These are phyloP conservation scores for Diachasma alloeum DNA, from an alignment of 1,140 invertebrate species.

Conservation along the genomic window DNA sequence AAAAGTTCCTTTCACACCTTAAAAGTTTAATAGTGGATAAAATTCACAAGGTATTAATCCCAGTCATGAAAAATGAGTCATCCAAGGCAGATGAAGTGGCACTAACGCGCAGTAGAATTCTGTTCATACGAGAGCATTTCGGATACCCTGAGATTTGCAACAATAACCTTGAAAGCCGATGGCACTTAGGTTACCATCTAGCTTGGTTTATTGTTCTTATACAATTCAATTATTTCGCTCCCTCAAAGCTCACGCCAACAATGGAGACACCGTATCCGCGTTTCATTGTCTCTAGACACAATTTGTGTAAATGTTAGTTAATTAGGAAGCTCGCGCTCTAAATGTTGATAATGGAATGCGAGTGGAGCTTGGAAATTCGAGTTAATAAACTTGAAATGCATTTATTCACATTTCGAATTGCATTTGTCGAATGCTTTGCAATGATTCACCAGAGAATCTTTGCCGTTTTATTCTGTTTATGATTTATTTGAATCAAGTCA, in stretches of 20 bases:
- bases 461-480: no score
- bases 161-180: background rate
- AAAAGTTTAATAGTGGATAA: no score
- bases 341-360: background rate
- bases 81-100: background rate
- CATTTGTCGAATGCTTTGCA: background rate
- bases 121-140: background rate
- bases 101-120: no score
- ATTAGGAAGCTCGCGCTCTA: background rate
- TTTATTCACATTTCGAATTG: background rate
- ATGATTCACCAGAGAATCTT: no score
- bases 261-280: background rate
- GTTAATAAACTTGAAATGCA: background rate
- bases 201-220: background rate
- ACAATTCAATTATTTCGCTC: background rate
- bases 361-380: background rate
- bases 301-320: background rate
- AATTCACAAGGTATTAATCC: no score
- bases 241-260: background rate
- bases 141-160: background rate
- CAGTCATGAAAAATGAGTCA: no score
- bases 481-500: no score
- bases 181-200: background rate
- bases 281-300: background rate
- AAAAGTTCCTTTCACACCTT: no score